phyloP scores from a whole-genome alignment of 2,797 vertebrate species.

The Propithecus perrieri region DNA sequence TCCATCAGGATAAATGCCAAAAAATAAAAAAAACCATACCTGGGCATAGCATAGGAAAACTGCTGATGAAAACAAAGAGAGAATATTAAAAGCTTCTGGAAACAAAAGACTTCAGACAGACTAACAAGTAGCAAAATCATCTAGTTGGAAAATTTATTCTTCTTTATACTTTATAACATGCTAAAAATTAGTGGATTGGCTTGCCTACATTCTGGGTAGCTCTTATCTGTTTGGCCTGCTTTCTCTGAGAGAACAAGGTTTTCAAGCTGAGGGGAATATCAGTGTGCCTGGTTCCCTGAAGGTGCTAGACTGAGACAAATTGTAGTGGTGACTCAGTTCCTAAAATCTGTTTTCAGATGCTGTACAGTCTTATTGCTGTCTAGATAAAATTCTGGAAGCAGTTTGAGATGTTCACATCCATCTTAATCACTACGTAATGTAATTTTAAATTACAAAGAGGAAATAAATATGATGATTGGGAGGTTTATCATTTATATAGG shows the following conservation, averaged over 20 bases:
- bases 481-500: not conserved
- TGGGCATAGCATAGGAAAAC: not conserved
- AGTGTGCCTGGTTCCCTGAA: not conserved
- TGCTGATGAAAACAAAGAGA: not conserved
- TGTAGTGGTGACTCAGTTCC: not conserved
- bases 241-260: not conserved
- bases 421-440: not conserved
- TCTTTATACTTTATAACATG: not conserved
- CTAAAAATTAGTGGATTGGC: not conserved
- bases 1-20: not conserved
- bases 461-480: not conserved
- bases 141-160: not conserved
- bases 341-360: not conserved
- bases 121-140: not conserved
- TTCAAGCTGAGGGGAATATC: not conserved
- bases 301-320: not conserved
- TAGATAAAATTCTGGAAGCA: not conserved
- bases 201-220: not conserved
- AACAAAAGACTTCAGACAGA: not conserved
- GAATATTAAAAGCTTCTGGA: not conserved
- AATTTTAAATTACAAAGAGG: slow-evolving; percentile 12
- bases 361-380: not conserved
- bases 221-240: not conserved
- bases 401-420: not conserved
- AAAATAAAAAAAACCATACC: not conserved